A percentile compares a stretch with the other conserved stretches of the same genome.
These are phyloP conservation scores for Lingula anatina DNA, from an alignment of 2,888 invertebrate genomes.

Conservation along the genomic window DNA sequence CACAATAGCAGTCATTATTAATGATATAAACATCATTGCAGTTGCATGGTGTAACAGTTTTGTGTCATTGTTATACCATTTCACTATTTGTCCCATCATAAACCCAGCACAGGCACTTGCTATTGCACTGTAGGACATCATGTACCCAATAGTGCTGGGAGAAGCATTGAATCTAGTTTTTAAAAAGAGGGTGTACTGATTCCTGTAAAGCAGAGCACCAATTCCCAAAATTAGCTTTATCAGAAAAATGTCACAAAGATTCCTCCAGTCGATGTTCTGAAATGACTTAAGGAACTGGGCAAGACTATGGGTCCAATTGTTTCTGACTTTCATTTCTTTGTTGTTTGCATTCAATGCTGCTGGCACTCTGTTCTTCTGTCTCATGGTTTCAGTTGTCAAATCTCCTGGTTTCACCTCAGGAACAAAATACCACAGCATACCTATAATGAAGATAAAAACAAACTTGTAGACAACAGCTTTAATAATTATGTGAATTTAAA, in stretches of 20 bases:
- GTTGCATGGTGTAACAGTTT: conserved; percentile 29
- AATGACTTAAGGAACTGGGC: too few relatives aligned
- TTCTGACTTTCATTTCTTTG: too few relatives aligned
- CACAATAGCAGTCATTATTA: conserved; percentile 20
- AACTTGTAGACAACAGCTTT: too few relatives aligned
- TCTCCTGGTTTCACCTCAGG: too few relatives aligned
- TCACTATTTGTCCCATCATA: conserved; percentile 32
- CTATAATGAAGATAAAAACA: too few relatives aligned
- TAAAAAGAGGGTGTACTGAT: conserved; percentile 39
- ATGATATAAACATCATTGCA: conserved; percentile 18
- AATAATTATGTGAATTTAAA: too few relatives aligned
- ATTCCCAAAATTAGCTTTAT: conserved; percentile 46
- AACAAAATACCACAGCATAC: too few relatives aligned
- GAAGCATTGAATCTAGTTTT: conserved; percentile 33
- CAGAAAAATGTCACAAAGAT: conserved; percentile 46
- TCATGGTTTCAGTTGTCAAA: too few relatives aligned
- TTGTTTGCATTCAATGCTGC: too few relatives aligned
- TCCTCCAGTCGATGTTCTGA: too few relatives aligned
- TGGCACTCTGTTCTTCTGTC: too few relatives aligned
- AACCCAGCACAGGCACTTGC: conserved; percentile 41
- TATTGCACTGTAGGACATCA: conserved; percentile 43
- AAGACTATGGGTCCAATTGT: too few relatives aligned
- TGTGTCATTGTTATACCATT: conserved; percentile 26
- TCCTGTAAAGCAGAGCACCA: conserved; percentile 42
- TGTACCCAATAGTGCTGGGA: conserved; percentile 38